Evolutionary conservation across 2,113 vertebrate species (phyloP).

Genomic region (Seriola aureovittata): DNA sequence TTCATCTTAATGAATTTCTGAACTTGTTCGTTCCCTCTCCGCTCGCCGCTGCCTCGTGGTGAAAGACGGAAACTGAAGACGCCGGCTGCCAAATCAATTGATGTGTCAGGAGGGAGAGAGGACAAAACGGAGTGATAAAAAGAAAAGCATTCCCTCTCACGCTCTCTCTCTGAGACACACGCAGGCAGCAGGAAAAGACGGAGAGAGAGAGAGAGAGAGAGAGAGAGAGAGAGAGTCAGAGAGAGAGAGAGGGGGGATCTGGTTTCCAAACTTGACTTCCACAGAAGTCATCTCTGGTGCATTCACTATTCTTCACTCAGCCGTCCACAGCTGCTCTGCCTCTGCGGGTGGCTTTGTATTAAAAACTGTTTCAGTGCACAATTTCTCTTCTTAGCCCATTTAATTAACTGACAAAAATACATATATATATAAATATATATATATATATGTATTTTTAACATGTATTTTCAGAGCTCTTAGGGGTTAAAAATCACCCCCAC

Average conservation of each 20-base stretch:
- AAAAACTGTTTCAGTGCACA: constrained; percentile 58
- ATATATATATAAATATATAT: constrained; percentile 25
- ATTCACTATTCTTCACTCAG: constrained; percentile 67
- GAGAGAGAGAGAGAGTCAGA: neutral
- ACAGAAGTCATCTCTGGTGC: constrained; percentile 78
- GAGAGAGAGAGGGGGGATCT: constrained; percentile 30
- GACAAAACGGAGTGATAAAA: constrained; percentile 80
- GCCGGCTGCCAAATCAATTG: constrained; percentile 77
- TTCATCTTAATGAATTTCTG: constrained; percentile 80
- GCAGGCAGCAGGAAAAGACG: constrained; percentile 46
- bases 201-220: constrained; percentile 6
- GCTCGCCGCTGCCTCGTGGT: constrained; percentile 60
- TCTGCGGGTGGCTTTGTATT: constrained; percentile 73
- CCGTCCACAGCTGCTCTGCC: constrained; percentile 58
- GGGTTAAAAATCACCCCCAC: constrained; percentile 93
- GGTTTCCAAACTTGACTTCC: constrained; percentile 74
- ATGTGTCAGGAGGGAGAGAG: constrained; percentile 82
- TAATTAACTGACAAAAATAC: constrained; percentile 74
- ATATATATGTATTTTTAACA: constrained; percentile 34
- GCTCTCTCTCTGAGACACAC: constrained; percentile 12
- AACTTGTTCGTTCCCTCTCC: constrained; percentile 70
- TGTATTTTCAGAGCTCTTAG: constrained; percentile 74
- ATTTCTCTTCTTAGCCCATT: constrained; percentile 53
- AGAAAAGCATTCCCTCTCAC: constrained; percentile 49
- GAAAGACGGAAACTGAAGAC: constrained; percentile 68